phyloP scores from a whole-genome alignment of 2,888 invertebrate species.

The Stegana nigrithorax region DNA sequence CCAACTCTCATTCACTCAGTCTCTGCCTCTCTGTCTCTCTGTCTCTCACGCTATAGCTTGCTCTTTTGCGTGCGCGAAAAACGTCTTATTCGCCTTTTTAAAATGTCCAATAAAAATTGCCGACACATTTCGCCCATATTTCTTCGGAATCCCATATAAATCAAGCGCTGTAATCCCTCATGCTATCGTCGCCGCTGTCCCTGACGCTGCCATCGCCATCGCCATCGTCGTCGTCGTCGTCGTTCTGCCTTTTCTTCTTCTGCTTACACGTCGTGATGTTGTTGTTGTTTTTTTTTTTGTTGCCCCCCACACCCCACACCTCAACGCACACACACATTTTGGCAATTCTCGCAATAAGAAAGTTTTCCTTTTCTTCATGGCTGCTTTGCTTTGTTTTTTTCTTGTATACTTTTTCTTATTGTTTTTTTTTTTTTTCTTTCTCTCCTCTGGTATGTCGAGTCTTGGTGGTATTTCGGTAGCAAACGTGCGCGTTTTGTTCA shows the following conservation, averaged over 20 bases:
- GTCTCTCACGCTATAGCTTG: too few species aligned
- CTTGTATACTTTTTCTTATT: slow-evolving; percentile 22
- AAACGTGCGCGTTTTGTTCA: slow-evolving; percentile 42
- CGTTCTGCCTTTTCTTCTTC: too few species aligned
- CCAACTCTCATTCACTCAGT: too few species aligned
- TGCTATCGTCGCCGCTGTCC: slow-evolving; percentile 65
- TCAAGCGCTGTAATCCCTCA: slow-evolving; percentile 70
- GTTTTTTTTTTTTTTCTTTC: slow-evolving; percentile 15
- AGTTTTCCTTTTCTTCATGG: slow-evolving; percentile 55
- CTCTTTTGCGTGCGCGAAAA: slow-evolving; percentile 57
- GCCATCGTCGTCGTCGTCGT: slow-evolving; percentile 14
- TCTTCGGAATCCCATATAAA: slow-evolving; percentile 70
- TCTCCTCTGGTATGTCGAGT: not conserved
- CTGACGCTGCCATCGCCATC: slow-evolving; percentile 47
- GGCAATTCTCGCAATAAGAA: slow-evolving; percentile 62
- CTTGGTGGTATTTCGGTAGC: not conserved
- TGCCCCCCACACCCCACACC: not conserved
- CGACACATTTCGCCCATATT: slow-evolving; percentile 70
- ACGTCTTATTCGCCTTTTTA: slow-evolving; percentile 69
- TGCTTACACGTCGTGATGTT: too few species aligned
- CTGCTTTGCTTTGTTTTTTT: slow-evolving; percentile 29
- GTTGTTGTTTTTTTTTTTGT: not conserved
- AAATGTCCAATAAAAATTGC: slow-evolving; percentile 71
- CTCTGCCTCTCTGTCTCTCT: too few species aligned
- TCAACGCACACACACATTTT: slow-evolving; percentile 36